Conservation (phyloP, 2,888 invertebrate species). For the Watsonalla cultraria region DNA sequence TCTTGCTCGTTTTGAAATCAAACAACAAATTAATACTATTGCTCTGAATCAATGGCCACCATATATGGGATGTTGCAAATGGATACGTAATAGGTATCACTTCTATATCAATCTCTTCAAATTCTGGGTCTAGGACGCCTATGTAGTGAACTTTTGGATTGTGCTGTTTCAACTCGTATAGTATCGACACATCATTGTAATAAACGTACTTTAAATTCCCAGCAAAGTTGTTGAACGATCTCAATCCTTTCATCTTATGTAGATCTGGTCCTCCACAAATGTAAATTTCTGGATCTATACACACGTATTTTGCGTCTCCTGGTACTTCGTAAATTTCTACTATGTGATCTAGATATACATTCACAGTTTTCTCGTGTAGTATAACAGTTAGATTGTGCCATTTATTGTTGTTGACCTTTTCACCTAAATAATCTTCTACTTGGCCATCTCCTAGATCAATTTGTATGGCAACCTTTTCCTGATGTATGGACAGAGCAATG, state of each 20-base stretch:
- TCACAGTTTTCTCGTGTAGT: conserved; percentile 85
- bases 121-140: conserved; percentile 88
- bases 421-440: conserved; percentile 82
- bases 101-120: conserved; percentile 89
- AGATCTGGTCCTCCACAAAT: conserved; percentile 93
- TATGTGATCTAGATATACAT: conserved; percentile 87
- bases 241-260: conserved; percentile 88
- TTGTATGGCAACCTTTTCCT: conserved; percentile 90
- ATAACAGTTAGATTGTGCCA: conserved; percentile 95
- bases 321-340: conserved; percentile 84
- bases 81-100: conserved; percentile 95
- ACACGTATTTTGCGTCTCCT: conserved; percentile 82
- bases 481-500: conserved; percentile 91
- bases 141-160: conserved; percentile 92
- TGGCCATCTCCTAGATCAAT: conserved; percentile 92
- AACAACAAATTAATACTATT: conserved; percentile 88
- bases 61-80: conserved; percentile 92
- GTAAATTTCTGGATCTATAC: conserved; percentile 96
- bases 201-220: conserved; percentile 95
- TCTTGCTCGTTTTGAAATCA: conserved; percentile 91
- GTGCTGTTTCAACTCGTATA: conserved; percentile 90
- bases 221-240: conserved; percentile 91
- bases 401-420: conserved; percentile 83
- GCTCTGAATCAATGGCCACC: conserved; percentile 89
- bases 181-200: conserved; percentile 94